Evolutionary conservation across 2,113 vertebrate genomes (phyloP).

Genomic region (Rhinichthys klamathensis): DNA sequence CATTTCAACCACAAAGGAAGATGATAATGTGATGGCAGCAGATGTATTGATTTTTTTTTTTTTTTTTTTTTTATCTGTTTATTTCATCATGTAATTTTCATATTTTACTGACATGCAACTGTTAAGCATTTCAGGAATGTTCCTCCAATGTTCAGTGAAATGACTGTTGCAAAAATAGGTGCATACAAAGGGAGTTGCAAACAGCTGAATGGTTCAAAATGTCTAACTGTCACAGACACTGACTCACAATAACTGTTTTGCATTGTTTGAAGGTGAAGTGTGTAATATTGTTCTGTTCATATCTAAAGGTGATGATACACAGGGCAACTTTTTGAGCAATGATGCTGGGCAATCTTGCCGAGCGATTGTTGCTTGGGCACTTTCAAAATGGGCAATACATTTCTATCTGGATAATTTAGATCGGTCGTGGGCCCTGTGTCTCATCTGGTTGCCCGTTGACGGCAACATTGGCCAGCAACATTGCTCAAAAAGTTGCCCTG

Average conservation of each 20-base stretch:
- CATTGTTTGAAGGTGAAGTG: constrained; percentile 14
- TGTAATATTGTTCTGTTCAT: not conserved
- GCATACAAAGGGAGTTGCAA: not conserved
- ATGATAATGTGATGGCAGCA: not conserved
- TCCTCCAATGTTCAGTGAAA: not conserved
- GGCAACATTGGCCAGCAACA: too few species aligned
- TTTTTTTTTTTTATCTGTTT: constrained; percentile 5
- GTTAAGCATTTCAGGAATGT: not conserved
- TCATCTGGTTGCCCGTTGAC: too few species aligned
- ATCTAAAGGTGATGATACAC: too few species aligned
- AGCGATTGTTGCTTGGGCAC: too few species aligned
- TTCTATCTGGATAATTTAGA: too few species aligned
- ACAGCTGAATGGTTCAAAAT: not conserved
- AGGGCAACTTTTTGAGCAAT: too few species aligned
- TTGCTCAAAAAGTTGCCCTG: too few species aligned
- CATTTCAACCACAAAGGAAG: too few species aligned
- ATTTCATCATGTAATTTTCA: not conserved
- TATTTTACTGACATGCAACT: not conserved
- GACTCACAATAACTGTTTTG: not conserved
- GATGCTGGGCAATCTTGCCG: too few species aligned
- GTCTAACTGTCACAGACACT: not conserved
- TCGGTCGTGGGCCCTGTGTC: too few species aligned
- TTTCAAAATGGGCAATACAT: too few species aligned
- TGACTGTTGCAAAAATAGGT: not conserved
- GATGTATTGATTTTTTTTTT: not conserved